These are phyloP conservation scores for Cheilinus undulatus DNA, from an alignment of 2,113 vertebrate species.

Conservation along the genomic window DNA sequence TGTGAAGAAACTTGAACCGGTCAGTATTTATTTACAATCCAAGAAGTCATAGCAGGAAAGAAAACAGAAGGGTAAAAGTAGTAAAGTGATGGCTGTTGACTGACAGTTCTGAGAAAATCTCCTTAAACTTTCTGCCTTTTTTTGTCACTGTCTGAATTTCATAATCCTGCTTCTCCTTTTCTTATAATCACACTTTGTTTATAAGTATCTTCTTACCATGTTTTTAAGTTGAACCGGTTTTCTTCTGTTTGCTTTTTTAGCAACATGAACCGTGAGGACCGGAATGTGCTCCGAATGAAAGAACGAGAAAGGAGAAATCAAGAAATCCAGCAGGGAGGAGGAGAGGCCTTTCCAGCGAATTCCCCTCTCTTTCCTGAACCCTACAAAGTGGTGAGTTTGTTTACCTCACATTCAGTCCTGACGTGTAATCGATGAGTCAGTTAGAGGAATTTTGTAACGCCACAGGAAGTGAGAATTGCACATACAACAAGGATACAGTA, in stretches of 20 bases:
- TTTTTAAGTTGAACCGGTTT: slow-evolving; percentile 57
- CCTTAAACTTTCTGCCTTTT: background rate
- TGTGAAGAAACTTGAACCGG: background rate
- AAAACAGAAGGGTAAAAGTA: background rate
- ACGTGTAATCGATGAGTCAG: slow-evolving; percentile 35
- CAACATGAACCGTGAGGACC: slow-evolving; percentile 99
- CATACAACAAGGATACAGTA: background rate
- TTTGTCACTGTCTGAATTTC: slow-evolving; percentile 10
- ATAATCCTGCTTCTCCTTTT: background rate
- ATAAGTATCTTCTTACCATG: slow-evolving; percentile 18
- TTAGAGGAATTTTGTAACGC: slow-evolving; percentile 20
- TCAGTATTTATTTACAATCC: background rate
- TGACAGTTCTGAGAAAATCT: too few relatives aligned
- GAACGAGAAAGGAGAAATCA: slow-evolving; percentile 88
- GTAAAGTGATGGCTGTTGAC: background rate
- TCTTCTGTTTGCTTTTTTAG: slow-evolving; percentile 85
- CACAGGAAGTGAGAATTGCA: slow-evolving; percentile 35
- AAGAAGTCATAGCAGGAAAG: background rate
- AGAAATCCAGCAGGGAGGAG: slow-evolving; percentile 93
- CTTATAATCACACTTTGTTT: slow-evolving; percentile 15
- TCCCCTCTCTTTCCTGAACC: slow-evolving; percentile 98
- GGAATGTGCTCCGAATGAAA: slow-evolving; percentile 99
- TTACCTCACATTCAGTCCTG: slow-evolving; percentile 29
- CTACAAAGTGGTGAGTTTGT: slow-evolving; percentile 97
- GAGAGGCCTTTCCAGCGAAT: slow-evolving; percentile 96